A percentile compares a stretch with the other conserved stretches of the same genome.
phyloP scores from a whole-genome alignment of 2,113 vertebrate species.

The Lepisosteus osseus region DNA sequence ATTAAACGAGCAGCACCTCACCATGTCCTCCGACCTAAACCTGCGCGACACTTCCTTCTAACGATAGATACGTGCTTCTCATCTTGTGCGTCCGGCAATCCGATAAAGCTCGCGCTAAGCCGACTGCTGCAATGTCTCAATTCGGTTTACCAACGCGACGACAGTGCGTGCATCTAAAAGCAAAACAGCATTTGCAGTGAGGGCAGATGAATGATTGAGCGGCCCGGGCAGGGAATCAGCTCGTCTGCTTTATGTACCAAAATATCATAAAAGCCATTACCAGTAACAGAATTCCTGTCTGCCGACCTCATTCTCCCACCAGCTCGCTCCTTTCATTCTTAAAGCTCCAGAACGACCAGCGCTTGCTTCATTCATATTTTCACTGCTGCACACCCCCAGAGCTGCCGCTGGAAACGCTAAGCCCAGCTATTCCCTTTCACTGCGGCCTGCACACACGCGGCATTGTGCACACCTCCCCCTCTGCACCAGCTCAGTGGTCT shows the following conservation, averaged over 20 bases:
- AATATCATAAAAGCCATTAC: neutral
- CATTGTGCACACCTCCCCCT: neutral
- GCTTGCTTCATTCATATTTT: conserved; percentile 18
- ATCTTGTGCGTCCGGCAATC: too few relatives aligned
- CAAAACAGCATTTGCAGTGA: neutral
- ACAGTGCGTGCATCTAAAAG: neutral
- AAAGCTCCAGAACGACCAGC: conserved; percentile 11
- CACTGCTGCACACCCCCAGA: neutral
- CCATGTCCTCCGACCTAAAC: neutral
- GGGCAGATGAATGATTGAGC: neutral
- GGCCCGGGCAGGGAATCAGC: neutral
- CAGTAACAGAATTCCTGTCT: neutral
- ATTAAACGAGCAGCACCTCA: too few relatives aligned
- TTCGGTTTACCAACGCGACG: neutral
- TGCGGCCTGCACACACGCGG: neutral
- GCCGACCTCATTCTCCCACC: conserved; percentile 14
- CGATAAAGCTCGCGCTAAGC: conserved; percentile 9
- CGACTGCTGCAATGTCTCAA: conserved; percentile 6
- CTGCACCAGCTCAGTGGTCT: conserved; percentile 1
- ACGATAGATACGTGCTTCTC: too few relatives aligned
- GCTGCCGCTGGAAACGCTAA: neutral
- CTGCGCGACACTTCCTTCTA: neutral
- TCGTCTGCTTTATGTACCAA: neutral
- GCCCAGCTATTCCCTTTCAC: neutral
- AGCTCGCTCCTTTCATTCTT: conserved; percentile 22